Evolutionary conservation across 2,113 vertebrate genomes (phyloP).

Genomic region (Dinomys branickii): DNA sequence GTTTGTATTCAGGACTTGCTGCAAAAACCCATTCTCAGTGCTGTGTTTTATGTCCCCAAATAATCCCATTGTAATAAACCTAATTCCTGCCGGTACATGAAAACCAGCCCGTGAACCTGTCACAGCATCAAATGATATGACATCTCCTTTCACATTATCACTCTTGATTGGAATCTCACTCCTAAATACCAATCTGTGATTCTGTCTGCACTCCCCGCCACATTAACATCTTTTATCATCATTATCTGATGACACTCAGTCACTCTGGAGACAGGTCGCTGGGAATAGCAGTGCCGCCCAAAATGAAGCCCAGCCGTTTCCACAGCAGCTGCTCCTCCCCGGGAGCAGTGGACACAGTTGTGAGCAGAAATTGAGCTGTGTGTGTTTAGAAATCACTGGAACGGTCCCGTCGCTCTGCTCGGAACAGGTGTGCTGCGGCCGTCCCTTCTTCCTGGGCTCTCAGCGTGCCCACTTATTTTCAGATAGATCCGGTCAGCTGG

Average conservation of each 20-base stretch:
- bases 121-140: background rate
- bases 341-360: background rate
- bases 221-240: background rate
- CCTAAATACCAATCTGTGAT: background rate
- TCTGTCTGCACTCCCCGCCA: background rate
- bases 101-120: background rate
- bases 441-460: background rate
- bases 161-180: constrained; percentile 14
- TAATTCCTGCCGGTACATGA: background rate
- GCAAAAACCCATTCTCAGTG: background rate
- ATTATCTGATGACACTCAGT: constrained; percentile 20
- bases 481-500: background rate
- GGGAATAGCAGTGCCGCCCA: background rate
- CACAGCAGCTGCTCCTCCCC: background rate
- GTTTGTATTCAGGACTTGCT: background rate
- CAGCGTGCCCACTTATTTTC: rapidly evolving
- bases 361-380: background rate
- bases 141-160: background rate
- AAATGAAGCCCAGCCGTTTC: background rate
- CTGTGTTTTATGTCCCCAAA: background rate
- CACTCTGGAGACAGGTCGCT: background rate
- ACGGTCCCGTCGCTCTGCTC: rapidly evolving
- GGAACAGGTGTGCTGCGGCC: rapidly evolving
- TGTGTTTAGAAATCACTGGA: background rate
- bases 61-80: background rate